Conservation (phyloP, 2,888 invertebrate genomes). For the Trachelus tabidus region DNA sequence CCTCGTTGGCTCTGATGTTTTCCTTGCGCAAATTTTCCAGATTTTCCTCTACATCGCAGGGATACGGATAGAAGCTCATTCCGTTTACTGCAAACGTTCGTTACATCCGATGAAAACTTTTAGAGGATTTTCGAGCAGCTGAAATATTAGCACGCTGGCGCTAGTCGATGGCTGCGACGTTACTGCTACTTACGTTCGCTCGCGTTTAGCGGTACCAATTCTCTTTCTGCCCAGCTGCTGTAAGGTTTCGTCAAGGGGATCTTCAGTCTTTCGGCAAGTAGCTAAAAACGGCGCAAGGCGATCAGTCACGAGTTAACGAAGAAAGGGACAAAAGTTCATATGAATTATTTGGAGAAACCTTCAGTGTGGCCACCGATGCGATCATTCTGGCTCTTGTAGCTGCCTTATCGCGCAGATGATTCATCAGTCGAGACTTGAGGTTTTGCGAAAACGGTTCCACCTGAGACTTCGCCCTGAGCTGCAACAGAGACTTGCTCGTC, state of each 20-base stretch:
- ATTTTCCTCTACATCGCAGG: slow-evolving; percentile 31
- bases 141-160: background rate
- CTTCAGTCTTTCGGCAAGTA: slow-evolving; percentile 12
- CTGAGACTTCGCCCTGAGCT: slow-evolving; percentile 45
- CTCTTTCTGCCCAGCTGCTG: slow-evolving; percentile 45
- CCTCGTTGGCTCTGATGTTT: background rate
- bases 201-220: slow-evolving; percentile 26
- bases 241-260: slow-evolving; percentile 48
- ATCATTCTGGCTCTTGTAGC: slow-evolving; percentile 15
- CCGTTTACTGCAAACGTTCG: slow-evolving; percentile 35
- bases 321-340: background rate
- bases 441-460: slow-evolving; percentile 45
- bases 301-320: slow-evolving; percentile 14
- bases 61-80: slow-evolving; percentile 51
- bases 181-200: slow-evolving; percentile 36
- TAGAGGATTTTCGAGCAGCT: too few species aligned
- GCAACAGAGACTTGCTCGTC: slow-evolving; percentile 6
- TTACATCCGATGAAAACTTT: background rate
- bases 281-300: background rate
- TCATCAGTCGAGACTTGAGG: slow-evolving; percentile 33
- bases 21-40: background rate
- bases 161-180: background rate
- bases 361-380: background rate
- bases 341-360: background rate
- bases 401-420: slow-evolving; percentile 15